Base-by-base conservation (phyloP, 2,888 invertebrate species). In the Ophioninae sp. region DNA sequence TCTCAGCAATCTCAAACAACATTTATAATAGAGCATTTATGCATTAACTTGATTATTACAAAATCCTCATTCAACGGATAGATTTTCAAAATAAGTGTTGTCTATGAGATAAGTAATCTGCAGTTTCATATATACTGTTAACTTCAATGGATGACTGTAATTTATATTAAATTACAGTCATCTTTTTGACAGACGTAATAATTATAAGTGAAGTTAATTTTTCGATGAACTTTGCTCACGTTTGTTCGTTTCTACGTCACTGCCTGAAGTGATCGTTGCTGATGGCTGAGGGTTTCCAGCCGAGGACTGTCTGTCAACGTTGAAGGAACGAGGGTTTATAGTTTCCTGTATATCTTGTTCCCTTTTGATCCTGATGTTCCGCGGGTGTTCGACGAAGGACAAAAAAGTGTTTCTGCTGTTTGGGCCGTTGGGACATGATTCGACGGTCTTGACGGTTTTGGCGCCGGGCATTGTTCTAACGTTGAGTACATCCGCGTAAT, bases 381-480 rank as follows among this genome's bases (percentile, higher is more conserved):
- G 73, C 56, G 84, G 59, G 22, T 75, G 78, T 56, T 81, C 81
- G 6, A 76, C 69, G 41, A 82, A 44, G 10, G 81, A 63, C 39
- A 84, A 71, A 59, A 71, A 77, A 7, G 73, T 30, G 37, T 65
- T 84, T 8, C 61, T 63, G 59, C 39, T 65, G n/a, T 20, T 63
- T 7, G 63, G 30, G 56, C 59, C 22, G 51, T 71, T 51, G 65
- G 23, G 22, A 7, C 39, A 69, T n/a, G 69, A 71, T 59, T 81
- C 69, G 9, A 74, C 64, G 2, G 51, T 59, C 59, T 67, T 83
- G 10, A 67, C 30, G 23, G 30, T 22, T 23, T 69, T 84, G 17
- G 59, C 22, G 6, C 6, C 37, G 0, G n/a, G 0, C 20, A 58
- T 65, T 41, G 68, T 22, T 73, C 76, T 69, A 6, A 72, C 77